These are phyloP conservation scores for Nannoperca obscura DNA, from an alignment of 2,797 vertebrate genomes.

Conservation along the genomic window DNA sequence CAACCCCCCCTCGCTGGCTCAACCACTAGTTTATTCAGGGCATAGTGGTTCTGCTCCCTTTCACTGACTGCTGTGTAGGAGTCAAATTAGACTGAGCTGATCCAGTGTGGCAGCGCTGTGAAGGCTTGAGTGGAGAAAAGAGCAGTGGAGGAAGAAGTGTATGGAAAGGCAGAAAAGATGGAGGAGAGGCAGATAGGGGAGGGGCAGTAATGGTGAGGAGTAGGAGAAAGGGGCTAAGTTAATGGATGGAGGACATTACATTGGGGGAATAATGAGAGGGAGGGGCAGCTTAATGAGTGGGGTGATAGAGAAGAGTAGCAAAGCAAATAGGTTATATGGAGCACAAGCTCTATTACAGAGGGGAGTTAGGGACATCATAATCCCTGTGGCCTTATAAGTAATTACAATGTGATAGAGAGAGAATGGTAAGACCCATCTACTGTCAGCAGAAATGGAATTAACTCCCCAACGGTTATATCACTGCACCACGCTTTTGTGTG, in stretches of 20 bases:
- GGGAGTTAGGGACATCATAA: conserved; percentile 77
- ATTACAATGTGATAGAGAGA: conserved; percentile 77
- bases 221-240: conserved; percentile 52
- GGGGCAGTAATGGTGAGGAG: conserved; percentile 38
- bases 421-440: conserved; percentile 70
- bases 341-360: conserved; percentile 73
- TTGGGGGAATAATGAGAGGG: conserved; percentile 67
- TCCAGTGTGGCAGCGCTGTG: conserved; percentile 59
- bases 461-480: conserved; percentile 64
- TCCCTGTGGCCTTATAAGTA: conserved; percentile 80
- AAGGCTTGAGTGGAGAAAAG: conserved; percentile 65
- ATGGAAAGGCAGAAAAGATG: conserved; percentile 43
- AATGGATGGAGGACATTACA: conserved; percentile 75
- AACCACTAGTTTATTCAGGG: conserved; percentile 30
- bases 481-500: conserved; percentile 43
- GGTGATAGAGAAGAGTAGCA: conserved; percentile 57
- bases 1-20: neutral
- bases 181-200: conserved; percentile 16
- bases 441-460: conserved; percentile 79
- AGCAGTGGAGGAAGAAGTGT: conserved; percentile 35
- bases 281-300: conserved; percentile 71
- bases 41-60: conserved; percentile 49
- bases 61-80: conserved; percentile 66
- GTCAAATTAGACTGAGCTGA: conserved; percentile 66
- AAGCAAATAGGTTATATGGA: conserved; percentile 72